These are phyloP conservation scores for Anthophora plumipes DNA, from an alignment of 2,888 invertebrate species.

Conservation along the genomic window DNA sequence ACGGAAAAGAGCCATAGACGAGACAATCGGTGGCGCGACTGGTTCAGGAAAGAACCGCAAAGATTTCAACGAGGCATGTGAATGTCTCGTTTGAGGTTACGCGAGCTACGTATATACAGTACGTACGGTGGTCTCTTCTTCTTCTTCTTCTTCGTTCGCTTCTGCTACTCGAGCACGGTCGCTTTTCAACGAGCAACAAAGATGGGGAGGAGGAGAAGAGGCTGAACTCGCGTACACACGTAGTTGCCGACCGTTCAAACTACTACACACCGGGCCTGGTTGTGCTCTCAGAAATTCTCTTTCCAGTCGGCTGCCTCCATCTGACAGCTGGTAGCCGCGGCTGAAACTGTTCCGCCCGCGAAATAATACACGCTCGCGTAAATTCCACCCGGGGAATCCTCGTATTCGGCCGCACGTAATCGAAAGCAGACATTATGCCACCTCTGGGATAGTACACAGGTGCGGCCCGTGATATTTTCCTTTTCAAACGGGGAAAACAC, in stretches of 20 bases:
- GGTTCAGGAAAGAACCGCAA: constrained; percentile 48
- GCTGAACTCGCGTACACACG: constrained; percentile 32
- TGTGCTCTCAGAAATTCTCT: constrained; percentile 56
- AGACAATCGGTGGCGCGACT: background rate
- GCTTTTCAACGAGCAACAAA: constrained; percentile 43
- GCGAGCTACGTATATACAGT: constrained; percentile 57
- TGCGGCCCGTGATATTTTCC: background rate
- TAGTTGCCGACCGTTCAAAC: constrained; percentile 64
- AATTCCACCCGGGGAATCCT: constrained; percentile 29
- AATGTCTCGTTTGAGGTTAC: constrained; percentile 59
- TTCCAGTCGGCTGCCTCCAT: constrained; percentile 52
- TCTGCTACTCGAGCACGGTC: constrained; percentile 1
- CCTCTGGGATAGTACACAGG: background rate
- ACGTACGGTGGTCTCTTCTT: constrained; percentile 12
- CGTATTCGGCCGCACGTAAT: constrained; percentile 21
- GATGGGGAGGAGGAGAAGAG: too few relatives aligned
- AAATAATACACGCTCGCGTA: constrained; percentile 33
- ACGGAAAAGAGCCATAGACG: background rate
- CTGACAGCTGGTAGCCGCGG: constrained; percentile 53
- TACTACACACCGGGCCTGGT: constrained; percentile 49
- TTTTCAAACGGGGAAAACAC: background rate
- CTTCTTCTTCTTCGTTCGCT: background rate
- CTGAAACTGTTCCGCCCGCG: constrained; percentile 47
- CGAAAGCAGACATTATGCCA: constrained; percentile 25
- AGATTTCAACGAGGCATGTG: constrained; percentile 63